Evolutionary conservation across 2,888 invertebrate genomes (phyloP), one percentile per base, ranked within the genome.

Genomic region (Didymodactylos carnosus): DNA sequence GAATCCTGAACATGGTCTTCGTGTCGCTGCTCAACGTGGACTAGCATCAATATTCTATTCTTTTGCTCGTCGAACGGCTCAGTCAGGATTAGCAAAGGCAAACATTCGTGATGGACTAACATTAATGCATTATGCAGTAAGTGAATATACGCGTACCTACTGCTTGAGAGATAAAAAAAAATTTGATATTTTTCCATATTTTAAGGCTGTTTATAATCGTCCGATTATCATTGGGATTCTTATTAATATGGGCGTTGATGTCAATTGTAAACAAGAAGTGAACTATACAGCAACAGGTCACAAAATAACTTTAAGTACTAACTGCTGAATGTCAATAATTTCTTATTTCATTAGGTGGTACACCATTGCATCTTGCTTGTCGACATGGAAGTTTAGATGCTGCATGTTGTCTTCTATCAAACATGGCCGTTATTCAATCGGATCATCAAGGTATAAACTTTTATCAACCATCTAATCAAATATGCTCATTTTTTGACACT

Each of bases 351-450:
- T 82, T 83, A 76, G 82, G 82, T 3, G 82, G 62, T 19, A 62
- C 83, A 25, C 80, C 82, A 16, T 78, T 83, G 6, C 83, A 83
- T 77, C 78, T 82, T 62, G 82, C 83, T 13, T 80, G 81, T 11
- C 77, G 82, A 25, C 82, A 81, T 77, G 83, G 83, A 14, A 78
- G 82, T 10, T 76, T 83, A 39, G 82, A 82, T 76, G 80, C 82
- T 13, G 81, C 80, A 3, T 77, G 80, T 27, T 83, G 83, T 77
- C 79, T 83, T 8, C 75, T 83, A 43, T 80, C 80, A 8, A 80
- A 46, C 49, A 41, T 41, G n/a, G 73, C 70, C 4, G 71, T 35
- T 46, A 72, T 75, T 46, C 19, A n/a, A 62, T 0, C 4, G 7
- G 46, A 43, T 70, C 41, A 43, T 70, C 16, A 39, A 70, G 41